Base-by-base conservation (phyloP, 2,888 invertebrate genomes). In the Subacronicta megacephala region DNA sequence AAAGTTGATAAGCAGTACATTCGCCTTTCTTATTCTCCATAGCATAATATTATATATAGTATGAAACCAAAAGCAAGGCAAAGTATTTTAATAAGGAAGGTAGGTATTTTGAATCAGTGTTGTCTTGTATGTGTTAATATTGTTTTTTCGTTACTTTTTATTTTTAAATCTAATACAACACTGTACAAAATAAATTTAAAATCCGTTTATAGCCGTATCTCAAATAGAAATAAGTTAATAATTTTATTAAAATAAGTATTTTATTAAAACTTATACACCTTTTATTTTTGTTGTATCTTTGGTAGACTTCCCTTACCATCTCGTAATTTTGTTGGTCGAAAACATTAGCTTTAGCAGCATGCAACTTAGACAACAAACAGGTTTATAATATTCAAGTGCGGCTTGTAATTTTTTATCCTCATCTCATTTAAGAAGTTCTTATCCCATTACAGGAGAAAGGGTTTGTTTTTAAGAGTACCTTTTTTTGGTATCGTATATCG, bases 401-500 rank as follows among this genome's bases (percentile, higher is more conserved):
- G 57, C 60, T 65, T 37, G 55, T 71, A 55, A 74, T 77, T 76
- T 64, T 63, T 70, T 70, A 43, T 40, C 51, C 64, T 66, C 59
- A 18, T 46, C 54, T 38, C 49, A 58, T 72, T 69, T 61, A 62
- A 68, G 62, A 62, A 66, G 31, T 67, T 64, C 50, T 67, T 72
- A 74, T 77, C 67, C 73, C 52, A 75, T 78, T 73, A 71, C 73
- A 47, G 40, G 49, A 63, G 62, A 61, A 68, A 58, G 71, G 72
- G 70, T 70, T 78, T 82, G 80, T 78, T 82, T 80, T 69, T 72
- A 71, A 67, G 61, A 65, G 62, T 50, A 62, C 67, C 60, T 72
- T 83, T 85, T 87, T 85, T 87, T 83, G 72, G 80, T 75, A 69
- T 60, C 71, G 77, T 76, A 65, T 71, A 62, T 68, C 57, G 58